Evolutionary conservation across 2,888 invertebrate genomes (phyloP), one percentile per base, ranked within the genome.

Genomic region (Drosophila testacea): DNA sequence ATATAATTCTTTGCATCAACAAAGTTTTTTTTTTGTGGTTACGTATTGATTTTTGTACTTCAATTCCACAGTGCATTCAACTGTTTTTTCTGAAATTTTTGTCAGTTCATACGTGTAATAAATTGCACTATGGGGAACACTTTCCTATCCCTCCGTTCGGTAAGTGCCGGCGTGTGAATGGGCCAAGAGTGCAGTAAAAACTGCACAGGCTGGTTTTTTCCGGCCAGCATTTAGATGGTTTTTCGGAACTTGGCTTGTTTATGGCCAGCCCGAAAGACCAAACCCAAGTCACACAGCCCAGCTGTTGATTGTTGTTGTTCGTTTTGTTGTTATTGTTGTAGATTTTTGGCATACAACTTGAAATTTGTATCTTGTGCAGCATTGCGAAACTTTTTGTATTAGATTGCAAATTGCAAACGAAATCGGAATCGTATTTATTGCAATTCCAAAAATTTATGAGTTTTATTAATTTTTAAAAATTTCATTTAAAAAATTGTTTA

Each of bases 131-230:
- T 68, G 61, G 89, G 77, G 82, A 77, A 54, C 72, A 69, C 46
- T 79, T 39, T 44, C 57, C 50, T 39, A n/a, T 16, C 47, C 48
- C 42, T 34, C 10, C 16, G 61, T 39, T 34, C 13, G 54, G 57
- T 42, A 88, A 83, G 78, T 83, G 86, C 66, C 78, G 65, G 74
- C 79, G 83, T 88, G 83, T 83, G 83, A 83, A 88, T 83, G 78
- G 81, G 67, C 74, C 68, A 67, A 64, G 70, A 57, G 72, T 72
- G 72, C 62, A 63, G 61, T 51, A 69, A 77, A 77, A 79, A 59
- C 42, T 75, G 63, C 64, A 79, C 60, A 79, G 69, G 65, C 50
- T 41, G 41, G 47, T 39, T 60, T 64, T 22, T 39, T 34, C 47
- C 32, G 38, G 54, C 69, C 46, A 59, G 47, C 54, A 77, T 77